Base-by-base conservation (phyloP, 2,888 invertebrate genomes). In the Asteroscopus sphinx region DNA sequence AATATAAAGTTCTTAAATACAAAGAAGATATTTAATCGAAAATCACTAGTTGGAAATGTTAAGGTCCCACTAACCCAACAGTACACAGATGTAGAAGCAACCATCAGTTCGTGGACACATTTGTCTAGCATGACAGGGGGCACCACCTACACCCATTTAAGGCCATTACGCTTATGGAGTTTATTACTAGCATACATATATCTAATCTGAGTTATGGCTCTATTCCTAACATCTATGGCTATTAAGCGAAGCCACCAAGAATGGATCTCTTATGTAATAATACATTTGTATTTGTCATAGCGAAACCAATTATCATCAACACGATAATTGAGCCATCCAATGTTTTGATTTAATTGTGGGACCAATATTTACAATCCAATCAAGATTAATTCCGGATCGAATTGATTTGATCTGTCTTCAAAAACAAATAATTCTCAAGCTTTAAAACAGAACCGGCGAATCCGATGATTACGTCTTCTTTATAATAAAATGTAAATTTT, bases 321-420 rank as follows among this genome's bases (percentile, higher is more conserved):
- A 42, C 25, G 53, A 57, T 70, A 73, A 73, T 67, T 52, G 30
- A 58, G 36, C 58, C 30, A 30, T 57, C 51, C 40, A 28, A 40
- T 41, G 35, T 60, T 66, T 60, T 28, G 7, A 17, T 32, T 52
- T 73, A 52, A 66, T 54, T 52, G 44, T 69, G 61, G 13, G 54
- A 62, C 60, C 40, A 73, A 66, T 69, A 61, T 69, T 73, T 52
- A 69, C 60, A 52, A 60, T 45, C 44, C 59, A 62, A 64, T 57
- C 69, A 55, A 35, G 51, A 56, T 48, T 36, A 58, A 48, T 64
- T 68, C 54, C 74, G 64, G 44, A 71, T 42, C 62, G 33, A 68
- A 71, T 72, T 26, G 41, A 57, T 72, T 56, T 55, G 17, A 54
- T 61, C 8, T 53, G 49, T 67, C 61, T 56, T 55, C 17, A 42